Conservation (phyloP, 2,888 invertebrate genomes). For the Belgica antarctica region DNA sequence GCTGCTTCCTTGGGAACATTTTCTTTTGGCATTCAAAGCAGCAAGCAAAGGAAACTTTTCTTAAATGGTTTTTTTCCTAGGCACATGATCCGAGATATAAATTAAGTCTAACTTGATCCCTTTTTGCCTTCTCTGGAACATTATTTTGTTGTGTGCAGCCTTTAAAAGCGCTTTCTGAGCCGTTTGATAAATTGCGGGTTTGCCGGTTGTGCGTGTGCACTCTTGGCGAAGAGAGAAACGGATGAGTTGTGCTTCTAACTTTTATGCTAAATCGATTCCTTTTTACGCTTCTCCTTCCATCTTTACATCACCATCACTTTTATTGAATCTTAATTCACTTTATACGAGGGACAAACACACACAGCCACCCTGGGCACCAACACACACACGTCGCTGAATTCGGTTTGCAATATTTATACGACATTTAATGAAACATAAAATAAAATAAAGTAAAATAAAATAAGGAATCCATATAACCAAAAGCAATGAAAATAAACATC, state of each 20-base stretch:
- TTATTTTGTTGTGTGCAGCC: not conserved
- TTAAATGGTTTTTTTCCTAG: not conserved
- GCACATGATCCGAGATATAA: not conserved
- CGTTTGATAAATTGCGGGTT: not conserved
- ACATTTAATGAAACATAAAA: constrained; percentile 3
- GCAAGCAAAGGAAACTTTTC: not conserved
- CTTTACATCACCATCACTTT: not conserved
- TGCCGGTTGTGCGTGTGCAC: not conserved
- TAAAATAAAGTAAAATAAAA: too few relatives aligned
- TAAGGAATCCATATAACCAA: constrained; percentile 1
- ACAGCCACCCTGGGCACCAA: too few relatives aligned
- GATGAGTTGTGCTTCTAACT: not conserved
- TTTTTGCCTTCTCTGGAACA: not conserved
- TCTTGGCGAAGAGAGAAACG: not conserved
- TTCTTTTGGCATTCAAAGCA: too few relatives aligned
- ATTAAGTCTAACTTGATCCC: not conserved
- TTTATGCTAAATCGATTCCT: not conserved
- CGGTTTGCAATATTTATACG: not conserved
- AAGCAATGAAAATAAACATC: constrained; percentile 11
- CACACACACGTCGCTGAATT: not conserved
- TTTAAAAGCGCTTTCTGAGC: not conserved
- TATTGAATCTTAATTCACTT: not conserved
- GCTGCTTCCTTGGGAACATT: too few relatives aligned
- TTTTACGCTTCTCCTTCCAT: not conserved
- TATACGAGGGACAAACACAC: not conserved